Evolutionary conservation across 2,797 vertebrate genomes (phyloP).

Genomic region (Pteronotus mesoamericanus): DNA sequence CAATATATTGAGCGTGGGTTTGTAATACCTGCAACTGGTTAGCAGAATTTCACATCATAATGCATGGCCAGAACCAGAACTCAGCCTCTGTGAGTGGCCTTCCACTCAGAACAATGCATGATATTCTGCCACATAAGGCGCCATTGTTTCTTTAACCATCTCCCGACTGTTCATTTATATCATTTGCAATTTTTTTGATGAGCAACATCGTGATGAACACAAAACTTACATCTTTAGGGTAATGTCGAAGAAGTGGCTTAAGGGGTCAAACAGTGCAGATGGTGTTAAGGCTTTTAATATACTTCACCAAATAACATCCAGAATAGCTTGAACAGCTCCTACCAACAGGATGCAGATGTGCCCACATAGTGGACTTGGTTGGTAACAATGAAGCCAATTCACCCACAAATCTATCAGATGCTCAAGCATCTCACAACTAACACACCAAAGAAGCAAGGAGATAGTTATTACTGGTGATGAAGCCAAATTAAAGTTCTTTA

Average conservation of each 20-base stretch:
- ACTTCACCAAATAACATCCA: slow-evolving; percentile 15
- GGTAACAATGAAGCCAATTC: slow-evolving; percentile 26
- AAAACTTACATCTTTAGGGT: background rate
- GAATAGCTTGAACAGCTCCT: background rate
- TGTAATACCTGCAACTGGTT: background rate
- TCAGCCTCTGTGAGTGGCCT: background rate
- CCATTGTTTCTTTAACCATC: background rate
- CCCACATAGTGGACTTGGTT: background rate
- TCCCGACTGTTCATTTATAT: background rate
- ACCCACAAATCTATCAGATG: background rate
- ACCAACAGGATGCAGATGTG: background rate
- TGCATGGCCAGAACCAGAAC: background rate
- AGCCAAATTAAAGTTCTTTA: slow-evolving; percentile 7
- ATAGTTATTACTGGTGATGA: background rate
- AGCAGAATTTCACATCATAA: slow-evolving; percentile 2
- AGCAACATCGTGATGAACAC: background rate
- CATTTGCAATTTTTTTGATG: background rate
- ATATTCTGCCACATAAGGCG: background rate
- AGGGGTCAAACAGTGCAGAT: background rate
- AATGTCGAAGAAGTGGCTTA: background rate
- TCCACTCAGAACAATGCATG: background rate
- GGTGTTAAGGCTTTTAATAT: slow-evolving; percentile 50
- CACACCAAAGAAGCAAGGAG: background rate
- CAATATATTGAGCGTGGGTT: background rate
- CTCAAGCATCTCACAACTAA: background rate